A percentile compares a stretch with the other conserved stretches of the same genome.
These are phyloP conservation scores for Eulemur mongoz DNA, from an alignment of 2,797 vertebrate species.

Conservation along the genomic window DNA sequence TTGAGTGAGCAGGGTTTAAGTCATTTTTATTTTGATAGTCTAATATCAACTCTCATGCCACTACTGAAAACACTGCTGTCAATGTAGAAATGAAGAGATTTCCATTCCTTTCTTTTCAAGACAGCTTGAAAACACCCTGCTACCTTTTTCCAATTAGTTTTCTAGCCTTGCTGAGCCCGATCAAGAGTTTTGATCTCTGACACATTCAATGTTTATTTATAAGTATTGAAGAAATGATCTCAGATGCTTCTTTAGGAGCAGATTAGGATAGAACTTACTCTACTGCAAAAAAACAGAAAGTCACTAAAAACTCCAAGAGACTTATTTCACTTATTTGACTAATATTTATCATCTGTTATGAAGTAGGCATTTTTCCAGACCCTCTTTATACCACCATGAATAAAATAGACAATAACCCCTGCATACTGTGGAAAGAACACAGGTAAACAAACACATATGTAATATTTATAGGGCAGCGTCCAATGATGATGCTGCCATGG, in stretches of 20 bases:
- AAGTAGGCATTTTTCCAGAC: background rate
- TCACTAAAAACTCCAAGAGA: background rate
- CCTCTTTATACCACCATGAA: background rate
- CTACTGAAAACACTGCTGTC: background rate
- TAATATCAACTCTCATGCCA: background rate
- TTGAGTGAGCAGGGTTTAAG: background rate
- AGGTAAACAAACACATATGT: background rate
- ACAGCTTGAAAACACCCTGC: conserved; percentile 31
- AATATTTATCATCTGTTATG: background rate
- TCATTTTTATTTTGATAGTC: conserved; percentile 16
- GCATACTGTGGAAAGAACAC: background rate
- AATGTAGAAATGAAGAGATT: conserved; percentile 39
- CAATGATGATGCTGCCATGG: background rate
- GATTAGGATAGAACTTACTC: background rate
- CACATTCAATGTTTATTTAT: background rate
- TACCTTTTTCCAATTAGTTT: conserved; percentile 43
- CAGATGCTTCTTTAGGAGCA: conserved; percentile 5
- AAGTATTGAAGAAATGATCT: conserved; percentile 33
- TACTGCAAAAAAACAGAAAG: background rate
- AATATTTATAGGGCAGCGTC: background rate
- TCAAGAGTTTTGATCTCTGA: background rate
- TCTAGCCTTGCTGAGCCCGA: background rate
- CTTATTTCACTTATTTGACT: background rate
- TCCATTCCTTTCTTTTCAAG: background rate
- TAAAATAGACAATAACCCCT: background rate